A percentile compares a stretch with the other conserved stretches of the same genome.
These are phyloP conservation scores for Cheilosia variabilis DNA, from an alignment of 2,888 invertebrate species.

Conservation along the genomic window DNA sequence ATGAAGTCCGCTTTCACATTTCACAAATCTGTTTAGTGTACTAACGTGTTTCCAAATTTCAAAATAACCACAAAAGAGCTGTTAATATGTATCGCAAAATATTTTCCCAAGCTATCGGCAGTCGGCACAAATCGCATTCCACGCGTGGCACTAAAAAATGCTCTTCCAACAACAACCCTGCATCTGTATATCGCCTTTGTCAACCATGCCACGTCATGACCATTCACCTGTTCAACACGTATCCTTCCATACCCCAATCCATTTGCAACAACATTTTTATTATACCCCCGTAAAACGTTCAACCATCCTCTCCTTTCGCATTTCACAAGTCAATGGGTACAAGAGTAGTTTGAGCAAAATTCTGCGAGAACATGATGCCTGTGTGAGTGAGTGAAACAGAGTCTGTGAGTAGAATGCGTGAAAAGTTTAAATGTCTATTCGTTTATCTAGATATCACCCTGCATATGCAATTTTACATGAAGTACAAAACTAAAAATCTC, in stretches of 20 bases:
- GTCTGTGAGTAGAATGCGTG: constrained; percentile 26
- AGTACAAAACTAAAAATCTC: constrained; percentile 75
- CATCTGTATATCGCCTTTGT: neutral
- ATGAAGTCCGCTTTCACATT: no score
- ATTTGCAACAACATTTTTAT: constrained; percentile 37
- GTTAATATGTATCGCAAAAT: no score
- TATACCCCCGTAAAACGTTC: constrained; percentile 25
- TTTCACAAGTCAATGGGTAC: no score
- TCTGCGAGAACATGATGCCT: neutral
- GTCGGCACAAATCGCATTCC: no score
- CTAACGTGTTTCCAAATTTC: no score
- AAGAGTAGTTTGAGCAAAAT: neutral
- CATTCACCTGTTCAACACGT: constrained; percentile 31
- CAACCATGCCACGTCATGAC: constrained; percentile 26
- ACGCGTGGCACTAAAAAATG: no score
- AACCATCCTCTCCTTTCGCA: constrained; percentile 3
- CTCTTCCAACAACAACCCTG: no score
- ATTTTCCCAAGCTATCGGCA: no score
- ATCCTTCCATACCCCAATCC: constrained; percentile 15
- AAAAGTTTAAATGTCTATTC: constrained; percentile 73
- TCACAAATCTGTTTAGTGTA: no score
- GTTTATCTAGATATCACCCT: constrained; percentile 82
- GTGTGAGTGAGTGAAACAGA: constrained; percentile 29
- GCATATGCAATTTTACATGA: constrained; percentile 75
- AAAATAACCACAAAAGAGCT: no score